Conservation (phyloP, 1,140 invertebrate species). For the Penaeus japonicus region DNA sequence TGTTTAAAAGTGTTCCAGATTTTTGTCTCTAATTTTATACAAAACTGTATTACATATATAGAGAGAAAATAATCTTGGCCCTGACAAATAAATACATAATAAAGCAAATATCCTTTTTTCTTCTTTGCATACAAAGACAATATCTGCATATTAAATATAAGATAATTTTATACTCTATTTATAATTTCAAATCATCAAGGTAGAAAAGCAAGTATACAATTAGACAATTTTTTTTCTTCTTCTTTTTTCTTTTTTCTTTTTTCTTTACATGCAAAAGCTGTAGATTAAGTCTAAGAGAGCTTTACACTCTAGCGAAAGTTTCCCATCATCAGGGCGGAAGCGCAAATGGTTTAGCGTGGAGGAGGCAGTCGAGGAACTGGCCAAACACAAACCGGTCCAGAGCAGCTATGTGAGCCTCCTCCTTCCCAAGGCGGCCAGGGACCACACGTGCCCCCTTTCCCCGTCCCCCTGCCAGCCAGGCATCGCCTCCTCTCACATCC, state of each 20-base stretch:
- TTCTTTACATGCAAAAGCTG: too few species aligned
- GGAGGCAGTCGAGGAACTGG: constrained; percentile 84
- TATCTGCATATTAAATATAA: too few species aligned
- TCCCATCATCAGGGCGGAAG: constrained; percentile 74
- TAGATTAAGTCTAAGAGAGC: neutral
- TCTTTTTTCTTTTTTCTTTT: constrained; percentile 37
- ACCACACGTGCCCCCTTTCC: neutral
- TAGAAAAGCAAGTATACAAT: neutral
- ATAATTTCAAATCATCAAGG: neutral
- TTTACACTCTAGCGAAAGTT: neutral
- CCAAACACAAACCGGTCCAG: constrained; percentile 89
- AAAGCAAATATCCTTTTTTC: too few species aligned
- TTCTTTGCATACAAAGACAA: too few species aligned
- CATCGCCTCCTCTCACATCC: neutral
- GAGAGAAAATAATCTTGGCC: too few species aligned
- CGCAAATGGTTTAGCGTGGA: constrained; percentile 91
- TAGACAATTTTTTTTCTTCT: neutral
- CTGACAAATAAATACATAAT: too few species aligned
- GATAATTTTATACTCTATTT: neutral
- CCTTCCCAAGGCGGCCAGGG: constrained; percentile 33
- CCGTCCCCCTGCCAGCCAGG: constrained; percentile 4
- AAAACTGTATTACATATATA: too few species aligned
- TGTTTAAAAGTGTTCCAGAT: too few species aligned
- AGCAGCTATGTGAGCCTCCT: constrained; percentile 77
- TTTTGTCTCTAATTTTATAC: too few species aligned